Percentiles rank a stretch among this genome's conserved stretches.
These are phyloP conservation scores for Palaemon carinicauda DNA, from an alignment of 1,140 invertebrate species.

Conservation along the genomic window DNA sequence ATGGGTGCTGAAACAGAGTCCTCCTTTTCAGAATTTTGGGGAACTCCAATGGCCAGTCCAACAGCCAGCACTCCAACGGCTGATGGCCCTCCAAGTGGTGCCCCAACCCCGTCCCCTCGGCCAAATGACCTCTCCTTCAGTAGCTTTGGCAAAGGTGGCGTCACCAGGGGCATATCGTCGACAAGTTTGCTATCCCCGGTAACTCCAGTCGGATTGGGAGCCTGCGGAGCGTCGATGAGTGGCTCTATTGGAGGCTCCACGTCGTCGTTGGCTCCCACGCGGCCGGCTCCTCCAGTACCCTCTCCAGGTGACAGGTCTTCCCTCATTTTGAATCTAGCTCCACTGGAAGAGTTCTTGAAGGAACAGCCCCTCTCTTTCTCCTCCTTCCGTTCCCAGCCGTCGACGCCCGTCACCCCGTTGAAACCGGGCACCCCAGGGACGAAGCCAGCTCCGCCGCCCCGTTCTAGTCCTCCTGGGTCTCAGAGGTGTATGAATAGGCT, in stretches of 20 bases:
- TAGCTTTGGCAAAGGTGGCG: slow-evolving; percentile 53
- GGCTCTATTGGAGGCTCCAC: slow-evolving; percentile 47
- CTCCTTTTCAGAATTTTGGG: slow-evolving; percentile 79
- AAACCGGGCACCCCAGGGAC: slow-evolving; percentile 60
- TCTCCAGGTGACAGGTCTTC: slow-evolving; percentile 49
- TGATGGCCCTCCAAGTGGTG: slow-evolving; percentile 10
- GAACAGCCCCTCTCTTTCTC: slow-evolving; percentile 49
- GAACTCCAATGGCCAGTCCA: slow-evolving; percentile 81
- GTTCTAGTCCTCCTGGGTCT: slow-evolving; percentile 32
- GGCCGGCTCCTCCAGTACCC: slow-evolving; percentile 36
- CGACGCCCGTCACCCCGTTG: slow-evolving; percentile 61
- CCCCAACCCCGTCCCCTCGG: slow-evolving; percentile 71
- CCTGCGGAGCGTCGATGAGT: slow-evolving; percentile 1
- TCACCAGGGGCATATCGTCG: slow-evolving; percentile 35
- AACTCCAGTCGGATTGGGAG: not conserved
- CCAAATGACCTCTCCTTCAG: slow-evolving; percentile 63
- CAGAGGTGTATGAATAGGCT: slow-evolving; percentile 37
- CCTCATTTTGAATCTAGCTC: slow-evolving; percentile 78
- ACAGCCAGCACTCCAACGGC: slow-evolving; percentile 62
- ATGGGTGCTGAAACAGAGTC: not conserved
- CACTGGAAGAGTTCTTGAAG: slow-evolving; percentile 68
- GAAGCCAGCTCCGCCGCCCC: slow-evolving; percentile 64
- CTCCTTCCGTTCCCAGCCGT: slow-evolving; percentile 55
- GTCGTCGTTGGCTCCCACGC: slow-evolving; percentile 22
- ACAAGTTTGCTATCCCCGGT: slow-evolving; percentile 41